phyloP scores from a whole-genome alignment of 2,797 vertebrate species.

The Scyliorhinus canicula region DNA sequence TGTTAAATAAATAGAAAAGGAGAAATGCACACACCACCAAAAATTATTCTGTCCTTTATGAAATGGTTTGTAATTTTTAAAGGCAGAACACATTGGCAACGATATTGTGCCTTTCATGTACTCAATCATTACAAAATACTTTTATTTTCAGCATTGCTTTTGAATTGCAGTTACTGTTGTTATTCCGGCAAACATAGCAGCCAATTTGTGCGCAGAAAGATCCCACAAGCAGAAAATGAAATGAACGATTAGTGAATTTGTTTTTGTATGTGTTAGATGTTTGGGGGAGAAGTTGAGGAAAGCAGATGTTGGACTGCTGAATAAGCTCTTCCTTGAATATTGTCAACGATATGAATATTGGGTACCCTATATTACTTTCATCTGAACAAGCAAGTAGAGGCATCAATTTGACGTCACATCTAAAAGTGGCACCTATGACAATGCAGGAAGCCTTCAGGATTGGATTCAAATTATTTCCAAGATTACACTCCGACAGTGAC shows the following conservation, averaged over 20 bases:
- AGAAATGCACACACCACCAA: not conserved
- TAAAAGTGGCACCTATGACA: not conserved
- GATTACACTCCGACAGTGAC: no score
- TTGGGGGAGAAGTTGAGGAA: not conserved
- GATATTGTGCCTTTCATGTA: not conserved
- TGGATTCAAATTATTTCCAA: not conserved
- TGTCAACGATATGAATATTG: not conserved
- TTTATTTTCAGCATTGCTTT: not conserved
- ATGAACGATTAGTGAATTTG: not conserved
- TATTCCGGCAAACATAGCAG: not conserved
- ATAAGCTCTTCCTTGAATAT: not conserved
- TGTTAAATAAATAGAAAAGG: constrained; percentile 24
- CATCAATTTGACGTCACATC: not conserved
- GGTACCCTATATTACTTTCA: not conserved
- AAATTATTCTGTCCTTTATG: not conserved
- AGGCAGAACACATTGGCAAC: not conserved
- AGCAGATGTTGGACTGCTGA: not conserved
- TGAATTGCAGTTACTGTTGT: not conserved
- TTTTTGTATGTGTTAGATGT: not conserved
- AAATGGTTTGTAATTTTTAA: not conserved
- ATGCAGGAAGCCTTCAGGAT: not conserved
- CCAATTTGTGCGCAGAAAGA: not conserved
- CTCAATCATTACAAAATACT: not conserved
- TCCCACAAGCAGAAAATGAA: not conserved
- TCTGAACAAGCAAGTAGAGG: not conserved